These are phyloP conservation scores for Leiothrix lutea DNA, from an alignment of 2,113 vertebrate species.

Conservation along the genomic window DNA sequence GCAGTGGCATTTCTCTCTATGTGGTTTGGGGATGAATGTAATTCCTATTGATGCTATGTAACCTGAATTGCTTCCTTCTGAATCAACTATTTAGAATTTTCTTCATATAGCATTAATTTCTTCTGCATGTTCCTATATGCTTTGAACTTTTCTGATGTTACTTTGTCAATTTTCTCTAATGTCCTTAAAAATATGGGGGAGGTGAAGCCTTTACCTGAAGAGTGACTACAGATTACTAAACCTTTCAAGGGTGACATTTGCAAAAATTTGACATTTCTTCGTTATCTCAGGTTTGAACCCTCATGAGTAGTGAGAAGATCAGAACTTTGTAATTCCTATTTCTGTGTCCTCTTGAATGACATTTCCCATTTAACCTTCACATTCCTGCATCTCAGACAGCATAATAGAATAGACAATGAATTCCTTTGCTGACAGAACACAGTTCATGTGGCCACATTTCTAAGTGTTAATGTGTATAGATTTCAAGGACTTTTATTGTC, in stretches of 20 bases:
- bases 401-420: not conserved
- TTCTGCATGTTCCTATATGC: not conserved
- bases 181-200: not conserved
- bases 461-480: not conserved
- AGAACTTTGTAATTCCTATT: not conserved
- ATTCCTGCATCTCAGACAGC: not conserved
- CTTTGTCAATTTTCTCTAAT: not conserved
- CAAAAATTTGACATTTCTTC: not conserved
- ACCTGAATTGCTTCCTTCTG: not conserved
- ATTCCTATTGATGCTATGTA: not conserved
- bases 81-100: not conserved
- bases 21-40: not conserved
- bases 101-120: not conserved
- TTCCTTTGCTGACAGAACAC: not conserved
- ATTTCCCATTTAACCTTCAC: not conserved
- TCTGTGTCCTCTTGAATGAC: not conserved
- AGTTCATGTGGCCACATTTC: not conserved
- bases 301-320: not conserved
- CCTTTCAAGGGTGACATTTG: constrained; percentile 10
- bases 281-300: not conserved
- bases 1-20: not conserved
- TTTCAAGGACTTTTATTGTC: not conserved
- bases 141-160: not conserved
- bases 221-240: not conserved
- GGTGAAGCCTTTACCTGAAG: not conserved